Percentiles rank a stretch among this genome's conserved stretches.
Conservation (phyloP, 1,140 invertebrate genomes). For the Berghia stephanieae region DNA sequence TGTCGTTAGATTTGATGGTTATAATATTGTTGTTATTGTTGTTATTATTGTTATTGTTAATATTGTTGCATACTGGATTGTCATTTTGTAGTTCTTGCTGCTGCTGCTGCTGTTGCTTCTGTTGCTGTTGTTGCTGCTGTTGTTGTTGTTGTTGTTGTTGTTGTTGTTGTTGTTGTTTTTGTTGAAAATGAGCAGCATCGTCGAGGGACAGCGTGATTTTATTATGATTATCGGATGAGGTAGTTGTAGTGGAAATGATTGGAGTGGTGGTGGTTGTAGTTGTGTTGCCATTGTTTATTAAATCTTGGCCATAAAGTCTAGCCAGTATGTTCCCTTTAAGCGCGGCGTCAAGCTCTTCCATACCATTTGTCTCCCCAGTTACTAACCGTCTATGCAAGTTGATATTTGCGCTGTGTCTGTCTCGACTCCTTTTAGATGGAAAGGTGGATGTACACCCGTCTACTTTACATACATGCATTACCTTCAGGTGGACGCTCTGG, state of each 20-base stretch:
- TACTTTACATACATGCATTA: constrained; percentile 95
- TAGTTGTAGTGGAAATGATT: background rate
- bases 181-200: background rate
- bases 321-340: constrained; percentile 46
- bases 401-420: constrained; percentile 90
- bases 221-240: constrained; percentile 34
- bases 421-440: constrained; percentile 91
- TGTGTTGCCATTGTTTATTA: constrained; percentile 26
- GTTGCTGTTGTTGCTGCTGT: too few relatives aligned
- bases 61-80: background rate
- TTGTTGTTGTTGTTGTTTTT: too few relatives aligned
- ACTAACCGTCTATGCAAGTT: constrained; percentile 78
- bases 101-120: background rate
- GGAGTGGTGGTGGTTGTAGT: background rate
- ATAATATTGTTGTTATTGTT: constrained; percentile 33
- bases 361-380: constrained; percentile 44
- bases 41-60: constrained; percentile 27
- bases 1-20: background rate
- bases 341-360: constrained; percentile 38
- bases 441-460: constrained; percentile 96
- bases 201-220: constrained; percentile 1
- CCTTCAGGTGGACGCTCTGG: constrained; percentile 93
- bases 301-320: constrained; percentile 43
- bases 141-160: background rate
- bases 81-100: background rate